Conservation (phyloP, 2,888 invertebrate genomes). For the Abrostola triplasia region DNA sequence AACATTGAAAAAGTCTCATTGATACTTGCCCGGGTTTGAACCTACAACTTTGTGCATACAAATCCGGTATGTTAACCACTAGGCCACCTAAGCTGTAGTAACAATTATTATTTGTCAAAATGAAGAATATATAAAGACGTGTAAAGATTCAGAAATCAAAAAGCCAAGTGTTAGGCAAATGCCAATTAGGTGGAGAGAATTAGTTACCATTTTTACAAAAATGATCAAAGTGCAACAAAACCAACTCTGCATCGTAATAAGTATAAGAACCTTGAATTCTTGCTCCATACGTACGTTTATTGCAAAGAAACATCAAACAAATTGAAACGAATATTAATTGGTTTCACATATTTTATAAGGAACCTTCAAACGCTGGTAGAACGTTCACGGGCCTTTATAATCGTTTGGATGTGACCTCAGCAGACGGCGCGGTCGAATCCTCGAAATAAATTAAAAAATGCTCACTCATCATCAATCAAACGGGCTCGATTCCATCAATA, state of each 20-base stretch:
- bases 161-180: too few species aligned
- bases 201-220: background rate
- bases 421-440: conserved; percentile 76
- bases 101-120: too few species aligned
- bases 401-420: conserved; percentile 71
- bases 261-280: conserved; percentile 47
- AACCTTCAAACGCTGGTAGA: conserved; percentile 55
- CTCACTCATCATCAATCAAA: conserved; percentile 88
- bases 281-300: conserved; percentile 34
- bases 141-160: too few species aligned
- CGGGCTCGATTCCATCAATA: conserved; percentile 87
- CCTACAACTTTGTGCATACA: too few species aligned
- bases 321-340: conserved; percentile 58
- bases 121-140: too few species aligned
- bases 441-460: conserved; percentile 88
- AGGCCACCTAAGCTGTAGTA: too few species aligned
- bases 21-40: too few species aligned
- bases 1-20: too few species aligned
- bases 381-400: conserved; percentile 56
- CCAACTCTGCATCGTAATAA: conserved; percentile 41
- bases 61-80: too few species aligned
- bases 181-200: background rate
- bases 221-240: conserved; percentile 10
- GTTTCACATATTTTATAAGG: conserved; percentile 55
- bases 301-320: conserved; percentile 52